Evolutionary conservation across 1,140 invertebrate species (phyloP).

Genomic region (Dufourea novaeangliae): DNA sequence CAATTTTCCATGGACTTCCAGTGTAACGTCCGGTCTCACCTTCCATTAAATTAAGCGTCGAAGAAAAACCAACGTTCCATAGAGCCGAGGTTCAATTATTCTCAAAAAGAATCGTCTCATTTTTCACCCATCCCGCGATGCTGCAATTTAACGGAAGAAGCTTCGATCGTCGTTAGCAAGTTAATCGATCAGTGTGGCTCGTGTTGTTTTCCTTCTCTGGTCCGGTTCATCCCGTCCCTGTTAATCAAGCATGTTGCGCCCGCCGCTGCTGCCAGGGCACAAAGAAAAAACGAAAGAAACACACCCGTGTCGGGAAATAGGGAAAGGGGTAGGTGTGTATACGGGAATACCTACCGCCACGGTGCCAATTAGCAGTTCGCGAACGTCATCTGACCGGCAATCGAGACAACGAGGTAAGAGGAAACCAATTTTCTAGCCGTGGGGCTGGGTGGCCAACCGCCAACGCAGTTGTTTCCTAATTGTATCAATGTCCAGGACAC

Average conservation of each 20-base stretch:
- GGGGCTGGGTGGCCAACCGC: constrained; percentile 56
- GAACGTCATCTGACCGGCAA: constrained; percentile 54
- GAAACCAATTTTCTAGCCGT: constrained; percentile 68
- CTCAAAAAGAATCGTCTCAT: neutral
- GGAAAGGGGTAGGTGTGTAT: constrained; percentile 43
- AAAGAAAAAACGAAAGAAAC: neutral
- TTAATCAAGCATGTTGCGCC: constrained; percentile 21
- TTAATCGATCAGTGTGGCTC: constrained; percentile 33
- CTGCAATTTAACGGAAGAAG: constrained; percentile 3
- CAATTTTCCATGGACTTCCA: too few species aligned
- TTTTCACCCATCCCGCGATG: neutral
- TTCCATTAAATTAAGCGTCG: neutral
- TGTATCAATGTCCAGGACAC: constrained; percentile 62
- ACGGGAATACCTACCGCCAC: constrained; percentile 55
- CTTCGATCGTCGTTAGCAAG: constrained; percentile 33
- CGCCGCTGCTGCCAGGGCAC: neutral
- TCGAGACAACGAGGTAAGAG: constrained; percentile 64
- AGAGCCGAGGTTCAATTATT: neutral
- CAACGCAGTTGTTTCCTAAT: constrained; percentile 72
- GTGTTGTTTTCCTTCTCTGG: neutral
- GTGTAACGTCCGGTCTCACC: neutral
- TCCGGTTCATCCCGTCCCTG: neutral
- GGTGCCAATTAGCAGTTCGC: constrained; percentile 63
- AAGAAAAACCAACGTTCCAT: neutral
- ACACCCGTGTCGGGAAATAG: neutral